Conservation (phyloP, 1,140 invertebrate species). For the Drosophila subobscura region DNA sequence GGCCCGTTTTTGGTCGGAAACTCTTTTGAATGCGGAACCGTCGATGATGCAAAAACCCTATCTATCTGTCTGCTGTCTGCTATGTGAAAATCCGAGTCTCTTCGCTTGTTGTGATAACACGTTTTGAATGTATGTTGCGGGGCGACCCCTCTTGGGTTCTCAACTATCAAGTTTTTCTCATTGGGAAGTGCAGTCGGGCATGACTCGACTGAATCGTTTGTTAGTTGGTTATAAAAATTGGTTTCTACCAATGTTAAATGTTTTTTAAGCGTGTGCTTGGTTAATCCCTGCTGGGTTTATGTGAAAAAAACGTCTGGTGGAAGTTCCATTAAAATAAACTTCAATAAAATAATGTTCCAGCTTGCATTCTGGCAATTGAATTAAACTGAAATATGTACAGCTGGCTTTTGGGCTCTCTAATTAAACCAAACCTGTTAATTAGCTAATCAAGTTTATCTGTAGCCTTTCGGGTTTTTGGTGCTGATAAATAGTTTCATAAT, state of each 20-base stretch:
- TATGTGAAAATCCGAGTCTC: conserved; percentile 21
- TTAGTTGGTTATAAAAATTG: background rate
- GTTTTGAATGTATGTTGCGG: conserved; percentile 1
- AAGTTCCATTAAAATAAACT: no score
- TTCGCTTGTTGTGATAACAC: conserved; percentile 9
- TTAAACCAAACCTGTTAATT: no score
- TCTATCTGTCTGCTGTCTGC: background rate
- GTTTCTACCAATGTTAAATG: background rate
- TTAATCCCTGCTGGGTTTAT: no score
- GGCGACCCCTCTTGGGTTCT: background rate
- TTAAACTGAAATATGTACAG: no score
- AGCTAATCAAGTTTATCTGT: no score
- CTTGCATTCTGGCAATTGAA: no score
- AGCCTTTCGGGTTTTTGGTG: no score
- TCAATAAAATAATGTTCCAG: no score
- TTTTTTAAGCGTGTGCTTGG: background rate
- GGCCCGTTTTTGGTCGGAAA: background rate
- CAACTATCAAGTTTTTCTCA: conserved; percentile 4
- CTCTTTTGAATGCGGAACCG: conserved; percentile 26
- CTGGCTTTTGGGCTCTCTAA: no score
- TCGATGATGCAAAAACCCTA: conserved; percentile 20
- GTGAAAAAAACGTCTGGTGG: no score
- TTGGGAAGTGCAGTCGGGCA: conserved; percentile 14
- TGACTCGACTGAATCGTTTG: conserved; percentile 6
- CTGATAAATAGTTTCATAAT: no score